Conservation (phyloP, 1,140 invertebrate genomes). For the Drosophila takahashii region DNA sequence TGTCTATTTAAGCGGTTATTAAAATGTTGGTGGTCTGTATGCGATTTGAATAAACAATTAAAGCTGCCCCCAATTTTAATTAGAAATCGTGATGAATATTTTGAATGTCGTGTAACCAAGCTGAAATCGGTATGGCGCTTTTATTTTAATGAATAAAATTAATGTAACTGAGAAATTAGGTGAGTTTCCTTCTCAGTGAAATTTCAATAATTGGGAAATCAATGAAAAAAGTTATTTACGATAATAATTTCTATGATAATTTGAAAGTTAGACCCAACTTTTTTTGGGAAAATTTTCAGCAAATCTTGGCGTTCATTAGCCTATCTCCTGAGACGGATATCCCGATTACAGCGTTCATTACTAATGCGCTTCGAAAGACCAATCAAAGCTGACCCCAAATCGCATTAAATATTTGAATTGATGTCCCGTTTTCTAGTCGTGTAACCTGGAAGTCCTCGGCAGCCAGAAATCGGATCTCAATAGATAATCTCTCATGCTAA, state of each 20-base stretch:
- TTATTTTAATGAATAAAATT: background rate
- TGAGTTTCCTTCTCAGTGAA: background rate
- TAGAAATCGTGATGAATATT: conserved; percentile 5
- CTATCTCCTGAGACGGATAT: conserved; percentile 22
- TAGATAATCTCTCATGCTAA: conserved; percentile 47
- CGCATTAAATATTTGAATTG: conserved; percentile 39
- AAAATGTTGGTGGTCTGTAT: background rate
- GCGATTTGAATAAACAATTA: conserved; percentile 7
- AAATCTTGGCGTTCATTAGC: conserved; percentile 1
- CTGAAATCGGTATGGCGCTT: background rate
- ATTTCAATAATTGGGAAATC: too few relatives aligned
- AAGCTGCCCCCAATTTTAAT: background rate
- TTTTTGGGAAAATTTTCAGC: conserved; percentile 1
- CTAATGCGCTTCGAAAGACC: conserved; percentile 32
- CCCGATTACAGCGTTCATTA: conserved; percentile 11
- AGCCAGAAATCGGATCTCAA: conserved; percentile 35
- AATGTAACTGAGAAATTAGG: background rate
- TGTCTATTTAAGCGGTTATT: background rate
- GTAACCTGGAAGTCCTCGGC: conserved; percentile 36
- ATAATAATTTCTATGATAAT: background rate
- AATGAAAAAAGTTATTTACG: background rate
- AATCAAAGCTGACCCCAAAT: conserved; percentile 36
- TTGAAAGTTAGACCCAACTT: background rate
- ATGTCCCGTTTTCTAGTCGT: conserved; percentile 14
- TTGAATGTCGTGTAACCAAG: background rate